Evolutionary conservation across 2,797 vertebrate species (phyloP).

Genomic region (Remorina albescens): DNA sequence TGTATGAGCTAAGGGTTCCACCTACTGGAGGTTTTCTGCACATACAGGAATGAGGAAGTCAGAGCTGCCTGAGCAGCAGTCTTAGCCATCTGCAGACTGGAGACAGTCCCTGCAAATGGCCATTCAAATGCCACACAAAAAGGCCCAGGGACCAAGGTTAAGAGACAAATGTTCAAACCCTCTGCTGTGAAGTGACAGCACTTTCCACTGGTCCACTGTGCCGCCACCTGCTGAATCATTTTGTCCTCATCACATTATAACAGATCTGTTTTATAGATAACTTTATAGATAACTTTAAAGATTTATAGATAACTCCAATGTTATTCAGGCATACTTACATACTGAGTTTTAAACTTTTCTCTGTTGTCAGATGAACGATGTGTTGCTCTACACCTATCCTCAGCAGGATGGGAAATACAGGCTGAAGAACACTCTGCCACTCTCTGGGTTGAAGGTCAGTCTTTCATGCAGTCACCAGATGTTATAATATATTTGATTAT

Average conservation of each 20-base stretch:
- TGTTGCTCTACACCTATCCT: conserved; percentile 95
- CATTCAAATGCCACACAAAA: too few species aligned
- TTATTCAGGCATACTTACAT: not conserved
- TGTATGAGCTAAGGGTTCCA: conserved; percentile 41
- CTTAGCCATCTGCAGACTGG: too few species aligned
- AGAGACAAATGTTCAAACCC: too few species aligned
- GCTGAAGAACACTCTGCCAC: conserved; percentile 90
- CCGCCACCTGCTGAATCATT: not conserved
- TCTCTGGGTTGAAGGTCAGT: conserved; percentile 91
- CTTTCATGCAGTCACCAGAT: not conserved
- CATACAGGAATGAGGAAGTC: not conserved
- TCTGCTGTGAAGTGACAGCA: too few species aligned
- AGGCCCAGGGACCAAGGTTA: too few species aligned
- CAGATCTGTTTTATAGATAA: not conserved
- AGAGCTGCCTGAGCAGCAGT: too few species aligned
- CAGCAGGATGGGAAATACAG: conserved; percentile 96
- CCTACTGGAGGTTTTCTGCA: conserved; percentile 60
- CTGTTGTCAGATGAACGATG: conserved; percentile 92
- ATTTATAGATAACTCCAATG: not conserved
- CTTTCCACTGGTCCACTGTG: too few species aligned
- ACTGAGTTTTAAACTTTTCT: not conserved
- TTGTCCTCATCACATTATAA: not conserved
- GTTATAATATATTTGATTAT: not conserved
- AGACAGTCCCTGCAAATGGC: too few species aligned
- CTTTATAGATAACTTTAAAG: not conserved